Percentiles rank a stretch among this genome's conserved stretches.
phyloP scores from a whole-genome alignment of 2,888 invertebrate species.

The Hemaris fuciformis region DNA sequence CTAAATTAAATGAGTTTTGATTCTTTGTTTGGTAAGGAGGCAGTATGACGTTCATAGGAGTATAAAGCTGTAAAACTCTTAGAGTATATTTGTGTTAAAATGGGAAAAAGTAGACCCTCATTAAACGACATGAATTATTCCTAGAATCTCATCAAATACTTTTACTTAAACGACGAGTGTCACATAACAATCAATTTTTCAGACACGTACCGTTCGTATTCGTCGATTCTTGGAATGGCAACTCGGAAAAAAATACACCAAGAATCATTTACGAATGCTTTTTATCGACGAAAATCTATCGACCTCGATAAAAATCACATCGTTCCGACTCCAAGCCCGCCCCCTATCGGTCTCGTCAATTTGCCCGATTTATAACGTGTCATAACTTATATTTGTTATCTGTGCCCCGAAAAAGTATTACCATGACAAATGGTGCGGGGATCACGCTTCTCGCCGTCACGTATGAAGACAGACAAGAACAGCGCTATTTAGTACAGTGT shows the following conservation, averaged over 20 bases:
- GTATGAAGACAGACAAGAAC: conserved; percentile 31
- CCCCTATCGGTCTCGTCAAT: conserved; percentile 23
- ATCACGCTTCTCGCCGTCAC: conserved; percentile 35
- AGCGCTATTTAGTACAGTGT: conserved; percentile 15
- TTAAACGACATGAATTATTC: no score
- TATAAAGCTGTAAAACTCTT: no score
- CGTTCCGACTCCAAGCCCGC: neutral
- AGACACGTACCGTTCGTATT: neutral
- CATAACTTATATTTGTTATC: conserved; percentile 65
- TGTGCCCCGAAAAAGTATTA: conserved; percentile 54
- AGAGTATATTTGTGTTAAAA: no score
- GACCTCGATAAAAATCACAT: conserved; percentile 1
- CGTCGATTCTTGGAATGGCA: neutral
- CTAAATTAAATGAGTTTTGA: no score
- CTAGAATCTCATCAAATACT: neutral
- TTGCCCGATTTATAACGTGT: conserved; percentile 61
- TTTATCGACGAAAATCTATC: neutral
- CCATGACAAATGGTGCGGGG: conserved; percentile 66
- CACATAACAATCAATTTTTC: neutral
- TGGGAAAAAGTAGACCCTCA: no score
- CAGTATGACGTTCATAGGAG: no score
- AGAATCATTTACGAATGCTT: neutral
- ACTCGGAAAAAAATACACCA: neutral
- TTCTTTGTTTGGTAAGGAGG: no score
- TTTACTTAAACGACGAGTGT: neutral